phyloP scores from a whole-genome alignment of 2,797 vertebrate species.

The Chelon labrosus region DNA sequence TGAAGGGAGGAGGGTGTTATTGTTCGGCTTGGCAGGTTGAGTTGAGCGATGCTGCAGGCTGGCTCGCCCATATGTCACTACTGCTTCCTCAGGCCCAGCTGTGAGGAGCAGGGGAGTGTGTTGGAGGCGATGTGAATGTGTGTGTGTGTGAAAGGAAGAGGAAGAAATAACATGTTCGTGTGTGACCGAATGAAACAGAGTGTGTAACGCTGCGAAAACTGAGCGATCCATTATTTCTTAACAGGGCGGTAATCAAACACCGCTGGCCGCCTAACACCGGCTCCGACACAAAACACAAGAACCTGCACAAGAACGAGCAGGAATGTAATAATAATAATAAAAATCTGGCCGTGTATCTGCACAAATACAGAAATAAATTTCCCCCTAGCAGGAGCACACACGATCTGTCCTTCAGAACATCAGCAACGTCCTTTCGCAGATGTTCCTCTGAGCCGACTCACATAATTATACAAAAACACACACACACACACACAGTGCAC shows the following conservation, averaged over 20 bases:
- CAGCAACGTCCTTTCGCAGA: slow-evolving; percentile 58
- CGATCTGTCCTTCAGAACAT: slow-evolving; percentile 62
- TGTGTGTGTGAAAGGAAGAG: background rate
- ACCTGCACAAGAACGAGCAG: background rate
- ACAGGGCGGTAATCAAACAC: slow-evolving; percentile 67
- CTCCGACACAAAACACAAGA: slow-evolving; percentile 34
- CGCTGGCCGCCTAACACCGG: slow-evolving; percentile 45
- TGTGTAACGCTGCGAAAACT: slow-evolving; percentile 59
- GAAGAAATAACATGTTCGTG: background rate
- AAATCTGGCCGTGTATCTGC: slow-evolving; percentile 22
- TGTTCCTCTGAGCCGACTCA: slow-evolving; percentile 52
- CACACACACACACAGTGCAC: slow-evolving; percentile 13
- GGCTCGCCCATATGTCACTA: slow-evolving; percentile 71
- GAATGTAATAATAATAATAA: background rate
- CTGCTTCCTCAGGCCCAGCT: slow-evolving; percentile 74
- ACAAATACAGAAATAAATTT: slow-evolving; percentile 39
- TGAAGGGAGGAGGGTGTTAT: slow-evolving; percentile 49
- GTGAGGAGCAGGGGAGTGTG: slow-evolving; percentile 64
- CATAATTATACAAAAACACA: no score
- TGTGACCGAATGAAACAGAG: slow-evolving; percentile 13
- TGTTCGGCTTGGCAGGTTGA: slow-evolving; percentile 68
- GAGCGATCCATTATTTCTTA: slow-evolving; percentile 71
- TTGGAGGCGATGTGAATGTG: slow-evolving; percentile 14
- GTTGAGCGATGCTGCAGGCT: slow-evolving; percentile 72
- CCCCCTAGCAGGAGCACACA: background rate